Percentiles rank a stretch among this genome's conserved stretches.
Evolutionary conservation across 2,113 vertebrate genomes (phyloP).

Genomic region (Papio anubis): DNA sequence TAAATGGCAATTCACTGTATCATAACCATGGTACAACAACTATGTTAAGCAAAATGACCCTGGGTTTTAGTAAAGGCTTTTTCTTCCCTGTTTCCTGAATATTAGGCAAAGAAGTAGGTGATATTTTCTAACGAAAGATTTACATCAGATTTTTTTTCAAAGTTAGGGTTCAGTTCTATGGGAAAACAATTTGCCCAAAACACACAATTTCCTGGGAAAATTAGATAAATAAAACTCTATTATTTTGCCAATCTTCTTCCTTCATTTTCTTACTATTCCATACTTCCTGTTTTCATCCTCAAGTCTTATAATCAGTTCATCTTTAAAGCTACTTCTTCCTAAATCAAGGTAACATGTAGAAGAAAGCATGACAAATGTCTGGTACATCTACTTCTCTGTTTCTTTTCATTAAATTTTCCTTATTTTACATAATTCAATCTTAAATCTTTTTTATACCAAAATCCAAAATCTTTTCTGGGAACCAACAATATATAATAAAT

Average conservation of each 20-base stretch:
- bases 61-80: slow-evolving; percentile 15
- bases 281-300: background rate
- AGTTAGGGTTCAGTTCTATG: background rate
- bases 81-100: background rate
- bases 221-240: background rate
- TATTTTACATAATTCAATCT: background rate
- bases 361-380: background rate
- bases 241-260: slow-evolving; percentile 21
- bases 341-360: background rate
- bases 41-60: background rate
- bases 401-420: background rate
- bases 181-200: background rate
- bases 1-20: background rate
- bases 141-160: background rate
- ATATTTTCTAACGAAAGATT: background rate
- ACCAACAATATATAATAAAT: background rate
- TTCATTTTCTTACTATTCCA: background rate
- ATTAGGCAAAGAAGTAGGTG: background rate
- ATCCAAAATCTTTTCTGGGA: background rate
- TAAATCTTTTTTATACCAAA: background rate
- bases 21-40: background rate
- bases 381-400: background rate
- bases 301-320: background rate
- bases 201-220: background rate
- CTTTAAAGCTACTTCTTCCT: slow-evolving; percentile 26